Base-by-base conservation (phyloP, 1,140 invertebrate genomes). In the Bombus impatiens region DNA sequence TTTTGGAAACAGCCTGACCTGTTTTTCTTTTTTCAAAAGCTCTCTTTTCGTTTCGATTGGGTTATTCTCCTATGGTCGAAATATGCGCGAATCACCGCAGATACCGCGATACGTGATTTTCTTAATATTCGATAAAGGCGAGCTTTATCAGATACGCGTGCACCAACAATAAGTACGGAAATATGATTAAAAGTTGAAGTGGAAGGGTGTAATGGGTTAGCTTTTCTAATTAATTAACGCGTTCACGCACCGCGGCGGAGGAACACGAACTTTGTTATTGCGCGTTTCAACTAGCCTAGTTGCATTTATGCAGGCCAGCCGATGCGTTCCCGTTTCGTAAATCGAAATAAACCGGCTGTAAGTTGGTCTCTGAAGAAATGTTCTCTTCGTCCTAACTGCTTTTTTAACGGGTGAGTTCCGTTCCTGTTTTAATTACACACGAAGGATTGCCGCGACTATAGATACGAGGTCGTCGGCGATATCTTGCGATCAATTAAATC, bases 141-240 rank as follows among this genome's bases (percentile, higher is more conserved):
- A 53, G 1, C 0, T 22, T 53, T 53, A 53, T 53, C 47, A 22
- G 18, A 53, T 53, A 53, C 18, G 22, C 47, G 47, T 53, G 0
- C 18, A 22, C 47, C 47, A 53, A 22, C 47, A 53, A 53, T 22
- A 53, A 22, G 47, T 22, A 53, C 18, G 18, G 47, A 22, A 53
- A 53, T 53, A 53, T 6, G 47, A 53, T 53, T 53, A 53, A 22
- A 81, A 79, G 78, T 76, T 42, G 25, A 32, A 32, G 28, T 65
- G 67, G 76, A 78, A 71, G 47, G 84, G 59, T 35, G 9, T 86
- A 90, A 87, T 90, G 79, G 67, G 65, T 44, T 82, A 80, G 79
- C 72, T 87, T 90, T 78, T 82, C 82, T 91, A 91, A 91, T 90
- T 90, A 90, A 90, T 91, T 91, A 91, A 85, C 82, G 62, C 78